Conservation (phyloP, 2,888 invertebrate species). For the Dasypogon diadema region DNA sequence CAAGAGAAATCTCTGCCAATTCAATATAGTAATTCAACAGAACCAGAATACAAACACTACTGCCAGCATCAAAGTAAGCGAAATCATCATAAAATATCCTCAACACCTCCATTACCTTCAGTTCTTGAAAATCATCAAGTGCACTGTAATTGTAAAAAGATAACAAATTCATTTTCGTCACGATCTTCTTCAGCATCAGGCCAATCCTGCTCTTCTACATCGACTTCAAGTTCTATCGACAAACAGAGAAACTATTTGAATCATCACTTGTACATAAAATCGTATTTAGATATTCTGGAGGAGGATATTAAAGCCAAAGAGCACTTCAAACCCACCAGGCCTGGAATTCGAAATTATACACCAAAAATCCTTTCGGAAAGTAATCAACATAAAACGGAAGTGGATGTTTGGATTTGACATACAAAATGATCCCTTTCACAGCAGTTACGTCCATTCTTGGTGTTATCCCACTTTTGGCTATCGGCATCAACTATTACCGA, state of each 20-base stretch:
- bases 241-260: conserved; percentile 70
- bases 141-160: conserved; percentile 58
- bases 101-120: conserved; percentile 38
- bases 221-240: conserved; percentile 64
- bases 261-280: conserved; percentile 72
- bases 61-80: conserved; percentile 58
- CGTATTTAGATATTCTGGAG: conserved; percentile 70
- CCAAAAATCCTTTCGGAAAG: conserved; percentile 76
- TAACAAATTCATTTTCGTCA: conserved; percentile 63
- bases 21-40: conserved; percentile 49
- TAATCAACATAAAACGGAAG: conserved; percentile 69
- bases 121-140: conserved; percentile 54
- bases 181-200: conserved; percentile 64
- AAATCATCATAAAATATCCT: conserved; percentile 23
- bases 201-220: conserved; percentile 67
- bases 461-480: conserved; percentile 83
- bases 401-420: conserved; percentile 77
- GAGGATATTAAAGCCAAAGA: conserved; percentile 69
- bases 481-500: conserved; percentile 83
- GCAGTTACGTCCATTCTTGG: conserved; percentile 78
- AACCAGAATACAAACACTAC: conserved; percentile 59
- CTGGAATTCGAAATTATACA: conserved; percentile 78
- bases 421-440: conserved; percentile 71
- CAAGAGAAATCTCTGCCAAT: conserved; percentile 68
- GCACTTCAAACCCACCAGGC: conserved; percentile 70